These are phyloP conservation scores for Spodoptera exigua DNA, from an alignment of 2,888 invertebrate species.

Conservation along the genomic window DNA sequence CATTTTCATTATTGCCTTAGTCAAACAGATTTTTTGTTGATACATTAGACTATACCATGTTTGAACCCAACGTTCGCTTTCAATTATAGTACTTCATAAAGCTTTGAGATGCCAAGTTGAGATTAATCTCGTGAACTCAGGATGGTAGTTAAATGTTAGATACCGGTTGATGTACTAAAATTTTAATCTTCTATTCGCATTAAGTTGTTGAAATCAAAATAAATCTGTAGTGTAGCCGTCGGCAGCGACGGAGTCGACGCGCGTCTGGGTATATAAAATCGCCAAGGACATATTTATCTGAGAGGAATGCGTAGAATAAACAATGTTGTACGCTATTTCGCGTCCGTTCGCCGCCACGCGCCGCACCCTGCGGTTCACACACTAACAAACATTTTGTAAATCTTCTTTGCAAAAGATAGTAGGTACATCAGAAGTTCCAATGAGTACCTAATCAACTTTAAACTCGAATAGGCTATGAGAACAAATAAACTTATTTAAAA, in stretches of 20 bases:
- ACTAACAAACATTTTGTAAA: slow-evolving; percentile 53
- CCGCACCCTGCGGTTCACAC: slow-evolving; percentile 68
- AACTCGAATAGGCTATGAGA: slow-evolving; percentile 52
- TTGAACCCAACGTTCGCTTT: too few species aligned
- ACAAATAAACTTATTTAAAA: slow-evolving; percentile 69
- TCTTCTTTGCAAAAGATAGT: slow-evolving; percentile 38
- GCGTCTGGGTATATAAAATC: slow-evolving; percentile 78
- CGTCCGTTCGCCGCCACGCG: slow-evolving; percentile 69
- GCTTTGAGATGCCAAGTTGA: too few species aligned
- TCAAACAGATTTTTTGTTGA: slow-evolving; percentile 29
- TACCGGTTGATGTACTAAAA: slow-evolving; percentile 21
- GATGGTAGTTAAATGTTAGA: too few species aligned
- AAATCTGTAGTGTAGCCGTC: slow-evolving; percentile 67
- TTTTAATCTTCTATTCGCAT: slow-evolving; percentile 56
- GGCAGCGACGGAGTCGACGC: slow-evolving; percentile 64
- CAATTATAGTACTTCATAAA: too few species aligned
- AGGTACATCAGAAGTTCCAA: slow-evolving; percentile 7
- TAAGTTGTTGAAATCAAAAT: slow-evolving; percentile 71
- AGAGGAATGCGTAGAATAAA: slow-evolving; percentile 86
- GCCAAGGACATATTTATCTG: slow-evolving; percentile 88
- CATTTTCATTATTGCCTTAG: slow-evolving; percentile 65
- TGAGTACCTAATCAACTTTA: slow-evolving; percentile 25
- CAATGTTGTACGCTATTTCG: slow-evolving; percentile 81
- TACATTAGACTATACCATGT: too few species aligned
- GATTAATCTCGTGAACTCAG: too few species aligned